A percentile compares a stretch with the other conserved stretches of the same genome.
These are phyloP conservation scores for Hypolimnas misippus DNA, from an alignment of 2,888 invertebrate genomes.

Conservation along the genomic window DNA sequence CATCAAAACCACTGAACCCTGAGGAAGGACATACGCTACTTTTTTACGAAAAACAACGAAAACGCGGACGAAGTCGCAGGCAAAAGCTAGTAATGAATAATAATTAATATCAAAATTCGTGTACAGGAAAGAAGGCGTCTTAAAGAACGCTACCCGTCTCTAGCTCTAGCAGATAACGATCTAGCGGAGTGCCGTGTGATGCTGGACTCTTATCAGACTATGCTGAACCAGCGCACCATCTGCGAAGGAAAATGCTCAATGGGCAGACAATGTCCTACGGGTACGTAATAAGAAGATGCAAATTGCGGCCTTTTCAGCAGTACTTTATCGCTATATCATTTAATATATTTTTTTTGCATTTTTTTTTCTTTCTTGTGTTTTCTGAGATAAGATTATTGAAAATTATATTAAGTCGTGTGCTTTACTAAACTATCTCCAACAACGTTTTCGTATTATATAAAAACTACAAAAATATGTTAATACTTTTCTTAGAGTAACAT, in stretches of 20 bases:
- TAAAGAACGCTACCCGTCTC: slow-evolving; percentile 92
- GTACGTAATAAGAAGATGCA: slow-evolving; percentile 67
- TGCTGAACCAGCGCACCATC: slow-evolving; percentile 90
- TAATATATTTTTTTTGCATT: slow-evolving; percentile 22
- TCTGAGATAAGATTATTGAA: neutral
- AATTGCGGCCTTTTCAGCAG: slow-evolving; percentile 8
- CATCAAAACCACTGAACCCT: no score
- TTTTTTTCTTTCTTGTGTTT: neutral
- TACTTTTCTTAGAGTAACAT: neutral
- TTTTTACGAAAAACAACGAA: no score
- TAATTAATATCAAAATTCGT: neutral
- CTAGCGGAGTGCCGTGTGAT: slow-evolving; percentile 90
- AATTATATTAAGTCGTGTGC: neutral
- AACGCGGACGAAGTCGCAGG: no score
- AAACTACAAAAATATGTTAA: neutral
- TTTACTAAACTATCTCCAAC: neutral
- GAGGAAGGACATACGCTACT: no score
- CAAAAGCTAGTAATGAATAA: no score
- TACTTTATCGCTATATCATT: slow-evolving; percentile 14
- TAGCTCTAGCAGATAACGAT: slow-evolving; percentile 89
- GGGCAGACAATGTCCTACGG: slow-evolving; percentile 94
- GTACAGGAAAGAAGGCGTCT: slow-evolving; percentile 91
- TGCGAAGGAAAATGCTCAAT: slow-evolving; percentile 94
- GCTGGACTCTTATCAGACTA: slow-evolving; percentile 92
- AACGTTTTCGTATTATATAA: neutral